Percentiles rank a stretch among this genome's conserved stretches.
These are phyloP conservation scores for Myiothlypis coronata DNA, from an alignment of 2,797 vertebrate species.

Conservation along the genomic window DNA sequence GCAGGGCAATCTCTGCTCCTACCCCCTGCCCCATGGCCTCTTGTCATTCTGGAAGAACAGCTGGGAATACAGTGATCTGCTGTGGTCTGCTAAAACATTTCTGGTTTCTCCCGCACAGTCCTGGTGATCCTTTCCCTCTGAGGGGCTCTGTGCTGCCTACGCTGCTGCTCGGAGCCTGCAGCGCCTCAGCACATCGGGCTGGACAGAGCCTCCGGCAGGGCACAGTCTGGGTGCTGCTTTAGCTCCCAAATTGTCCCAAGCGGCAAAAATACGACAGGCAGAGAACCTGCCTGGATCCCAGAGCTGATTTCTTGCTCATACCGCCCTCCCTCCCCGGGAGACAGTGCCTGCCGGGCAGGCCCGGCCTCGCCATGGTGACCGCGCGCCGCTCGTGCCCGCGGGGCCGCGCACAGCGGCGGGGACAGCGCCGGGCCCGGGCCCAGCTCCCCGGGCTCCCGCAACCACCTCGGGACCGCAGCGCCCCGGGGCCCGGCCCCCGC, in stretches of 20 bases:
- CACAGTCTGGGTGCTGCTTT: background rate
- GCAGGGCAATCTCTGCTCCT: background rate
- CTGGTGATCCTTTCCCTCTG: background rate
- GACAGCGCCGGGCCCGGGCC: background rate
- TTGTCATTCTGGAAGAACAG: background rate
- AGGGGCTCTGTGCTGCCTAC: background rate
- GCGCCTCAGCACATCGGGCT: background rate
- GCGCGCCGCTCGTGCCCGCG: background rate
- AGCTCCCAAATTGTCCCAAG: background rate
- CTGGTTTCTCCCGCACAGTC: rapidly evolving
- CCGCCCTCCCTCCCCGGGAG: rapidly evolving
- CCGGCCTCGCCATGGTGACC: background rate
- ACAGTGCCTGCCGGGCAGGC: background rate
- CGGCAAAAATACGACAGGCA: background rate
- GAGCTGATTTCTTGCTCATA: background rate
- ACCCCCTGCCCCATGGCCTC: background rate
- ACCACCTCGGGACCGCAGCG: background rate
- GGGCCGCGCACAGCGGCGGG: no score
- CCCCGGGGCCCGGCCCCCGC: background rate
- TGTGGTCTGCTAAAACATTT: background rate
- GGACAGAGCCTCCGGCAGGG: background rate
- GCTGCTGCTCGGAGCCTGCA: background rate
- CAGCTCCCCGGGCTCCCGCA: background rate
- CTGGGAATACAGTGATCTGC: background rate
- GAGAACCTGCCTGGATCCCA: background rate